A percentile compares a stretch with the other conserved stretches of the same genome.
Evolutionary conservation across 1,140 invertebrate genomes (phyloP).

Genomic region (Frieseomelitta varia): DNA sequence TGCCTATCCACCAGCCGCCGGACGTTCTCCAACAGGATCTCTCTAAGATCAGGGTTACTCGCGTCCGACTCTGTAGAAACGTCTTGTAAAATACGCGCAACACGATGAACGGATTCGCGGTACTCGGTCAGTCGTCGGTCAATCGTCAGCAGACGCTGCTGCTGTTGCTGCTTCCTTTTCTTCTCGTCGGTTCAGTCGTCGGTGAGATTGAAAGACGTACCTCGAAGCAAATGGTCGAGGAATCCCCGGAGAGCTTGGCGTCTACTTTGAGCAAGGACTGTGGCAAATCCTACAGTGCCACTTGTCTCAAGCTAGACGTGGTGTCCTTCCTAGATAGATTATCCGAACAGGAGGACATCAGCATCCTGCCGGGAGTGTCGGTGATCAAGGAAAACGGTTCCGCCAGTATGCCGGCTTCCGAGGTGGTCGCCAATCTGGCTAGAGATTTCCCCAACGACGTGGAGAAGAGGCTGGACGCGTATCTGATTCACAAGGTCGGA

Average conservation of each 20-base stretch:
- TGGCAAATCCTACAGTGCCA: slow-evolving; percentile 86
- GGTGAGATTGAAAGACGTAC: slow-evolving; percentile 76
- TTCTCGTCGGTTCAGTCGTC: slow-evolving; percentile 51
- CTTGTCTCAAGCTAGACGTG: slow-evolving; percentile 91
- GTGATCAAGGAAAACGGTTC: slow-evolving; percentile 86
- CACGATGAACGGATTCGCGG: slow-evolving; percentile 48
- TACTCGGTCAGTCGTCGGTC: slow-evolving; percentile 21
- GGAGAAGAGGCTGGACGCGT: slow-evolving; percentile 89
- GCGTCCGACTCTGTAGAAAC: neutral
- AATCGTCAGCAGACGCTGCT: neutral
- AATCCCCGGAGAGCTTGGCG: slow-evolving; percentile 66
- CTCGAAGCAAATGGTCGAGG: slow-evolving; percentile 72
- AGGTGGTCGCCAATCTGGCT: slow-evolving; percentile 88
- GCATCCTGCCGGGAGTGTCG: slow-evolving; percentile 87
- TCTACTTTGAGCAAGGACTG: slow-evolving; percentile 84
- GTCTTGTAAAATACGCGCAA: neutral
- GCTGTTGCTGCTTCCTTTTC: slow-evolving; percentile 15
- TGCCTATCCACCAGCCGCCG: neutral
- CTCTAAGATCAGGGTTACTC: neutral
- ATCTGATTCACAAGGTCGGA: slow-evolving; percentile 87
- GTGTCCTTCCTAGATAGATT: slow-evolving; percentile 89
- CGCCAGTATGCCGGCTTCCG: slow-evolving; percentile 83
- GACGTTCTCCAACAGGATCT: slow-evolving; percentile 11
- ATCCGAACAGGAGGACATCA: slow-evolving; percentile 85
- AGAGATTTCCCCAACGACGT: slow-evolving; percentile 89